Percentiles rank a stretch among this genome's conserved stretches.
phyloP scores from a whole-genome alignment of 53 echinoderm and acorn worm species.

The Echinometra lucunter region DNA sequence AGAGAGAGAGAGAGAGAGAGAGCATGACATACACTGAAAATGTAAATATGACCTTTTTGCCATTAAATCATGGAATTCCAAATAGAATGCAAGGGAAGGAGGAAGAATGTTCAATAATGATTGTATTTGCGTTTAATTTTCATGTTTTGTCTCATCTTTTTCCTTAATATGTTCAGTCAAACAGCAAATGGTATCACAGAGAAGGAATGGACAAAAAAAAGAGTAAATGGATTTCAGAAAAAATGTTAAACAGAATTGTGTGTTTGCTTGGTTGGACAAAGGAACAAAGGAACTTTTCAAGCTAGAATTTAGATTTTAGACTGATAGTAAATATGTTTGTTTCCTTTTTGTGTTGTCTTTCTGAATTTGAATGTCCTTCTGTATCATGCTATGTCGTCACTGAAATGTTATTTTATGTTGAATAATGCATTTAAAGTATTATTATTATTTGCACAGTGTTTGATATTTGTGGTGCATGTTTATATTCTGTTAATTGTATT shows the following conservation, averaged over 20 bases:
- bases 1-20: neutral
- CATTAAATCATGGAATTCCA: neutral
- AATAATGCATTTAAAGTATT: slow-evolving; percentile 30
- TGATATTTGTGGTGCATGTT: slow-evolving; percentile 55
- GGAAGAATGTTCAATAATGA: neutral
- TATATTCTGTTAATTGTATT: slow-evolving; percentile 43
- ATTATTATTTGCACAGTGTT: slow-evolving; percentile 47
- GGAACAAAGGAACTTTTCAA: neutral
- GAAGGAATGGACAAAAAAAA: neutral
- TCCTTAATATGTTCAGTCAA: neutral
- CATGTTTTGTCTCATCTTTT: neutral
- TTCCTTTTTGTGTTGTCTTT: slow-evolving; percentile 46
- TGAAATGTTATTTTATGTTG: slow-evolving; percentile 24
- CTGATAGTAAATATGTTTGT: slow-evolving; percentile 23
- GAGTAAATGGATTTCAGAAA: neutral
- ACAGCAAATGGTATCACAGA: neutral
- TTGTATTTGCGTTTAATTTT: neutral
- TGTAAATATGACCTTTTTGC: neutral
- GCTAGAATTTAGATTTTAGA: neutral
- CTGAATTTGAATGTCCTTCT: slow-evolving; percentile 8
- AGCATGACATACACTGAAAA: neutral
- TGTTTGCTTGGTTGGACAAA: neutral
- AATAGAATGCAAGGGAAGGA: neutral
- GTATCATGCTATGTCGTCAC: slow-evolving; percentile 30
- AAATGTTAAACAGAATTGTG: neutral